Conservation (phyloP, 2,797 vertebrate species). For the Peromyscus nudipes region DNA sequence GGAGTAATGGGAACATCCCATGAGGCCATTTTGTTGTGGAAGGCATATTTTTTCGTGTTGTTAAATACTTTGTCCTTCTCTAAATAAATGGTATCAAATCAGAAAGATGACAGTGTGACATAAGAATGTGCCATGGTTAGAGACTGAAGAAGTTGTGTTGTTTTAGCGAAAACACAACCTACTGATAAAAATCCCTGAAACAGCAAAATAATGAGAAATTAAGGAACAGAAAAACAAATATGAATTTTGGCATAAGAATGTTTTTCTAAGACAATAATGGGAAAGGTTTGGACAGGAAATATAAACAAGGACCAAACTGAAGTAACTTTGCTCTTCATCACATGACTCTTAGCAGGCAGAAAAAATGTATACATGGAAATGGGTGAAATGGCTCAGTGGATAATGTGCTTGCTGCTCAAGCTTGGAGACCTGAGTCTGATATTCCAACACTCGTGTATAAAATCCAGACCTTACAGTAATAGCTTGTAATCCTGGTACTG, state of each 20-base stretch:
- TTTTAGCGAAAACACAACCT: not conserved
- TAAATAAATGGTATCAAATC: not conserved
- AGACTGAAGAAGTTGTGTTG: not conserved
- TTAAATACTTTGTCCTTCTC: not conserved
- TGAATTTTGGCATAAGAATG: not conserved
- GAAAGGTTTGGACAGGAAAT: not conserved
- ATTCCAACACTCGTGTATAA: not conserved
- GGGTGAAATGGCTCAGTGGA: not conserved
- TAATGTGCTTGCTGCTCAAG: too few relatives aligned
- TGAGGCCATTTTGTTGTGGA: not conserved
- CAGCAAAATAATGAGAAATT: not conserved
- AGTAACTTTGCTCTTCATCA: not conserved
- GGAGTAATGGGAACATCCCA: not conserved
- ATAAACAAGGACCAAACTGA: not conserved
- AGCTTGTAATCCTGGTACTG: too few relatives aligned
- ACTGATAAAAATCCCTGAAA: not conserved
- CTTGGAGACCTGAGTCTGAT: not conserved
- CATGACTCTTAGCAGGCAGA: not conserved
- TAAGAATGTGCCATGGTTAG: not conserved
- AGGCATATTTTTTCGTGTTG: not conserved
- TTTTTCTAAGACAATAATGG: not conserved
- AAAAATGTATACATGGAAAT: not conserved
- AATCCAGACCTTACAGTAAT: not conserved
- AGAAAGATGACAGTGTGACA: not conserved
- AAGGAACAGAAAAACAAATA: not conserved